phyloP scores from a whole-genome alignment of 1,140 invertebrate genomes.

The Nixonia krombeini region DNA sequence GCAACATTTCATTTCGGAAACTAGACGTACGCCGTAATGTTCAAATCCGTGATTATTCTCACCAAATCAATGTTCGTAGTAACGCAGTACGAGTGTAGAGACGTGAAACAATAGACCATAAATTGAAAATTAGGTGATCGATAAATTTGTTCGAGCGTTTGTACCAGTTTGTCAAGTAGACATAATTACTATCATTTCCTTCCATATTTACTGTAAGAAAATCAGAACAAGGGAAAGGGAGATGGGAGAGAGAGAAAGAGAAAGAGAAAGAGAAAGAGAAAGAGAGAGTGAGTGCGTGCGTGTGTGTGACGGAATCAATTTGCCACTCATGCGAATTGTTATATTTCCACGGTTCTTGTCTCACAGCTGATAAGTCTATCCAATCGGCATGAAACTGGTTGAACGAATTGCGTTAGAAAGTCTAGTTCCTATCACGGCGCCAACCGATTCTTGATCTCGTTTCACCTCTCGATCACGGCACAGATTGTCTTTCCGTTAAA shows the following conservation, averaged over 20 bases:
- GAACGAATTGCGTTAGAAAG: conserved; percentile 48
- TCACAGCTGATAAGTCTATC: conserved; percentile 24
- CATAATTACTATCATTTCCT: too few species aligned
- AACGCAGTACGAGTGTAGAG: too few species aligned
- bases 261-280: neutral
- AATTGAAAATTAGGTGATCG: neutral
- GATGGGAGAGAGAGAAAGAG: neutral
- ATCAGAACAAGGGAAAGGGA: too few species aligned
- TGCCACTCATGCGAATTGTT: conserved; percentile 32
- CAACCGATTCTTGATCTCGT: conserved; percentile 34
- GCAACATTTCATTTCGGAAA: too few species aligned
- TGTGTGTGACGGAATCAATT: conserved; percentile 34
- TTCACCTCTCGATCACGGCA: conserved; percentile 24
- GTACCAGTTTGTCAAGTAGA: too few species aligned
- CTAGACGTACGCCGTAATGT: too few species aligned
- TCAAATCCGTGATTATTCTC: too few species aligned
- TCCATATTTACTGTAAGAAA: neutral
- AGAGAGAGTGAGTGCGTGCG: too few species aligned
- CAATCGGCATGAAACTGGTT: conserved; percentile 45
- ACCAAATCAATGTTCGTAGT: too few species aligned
- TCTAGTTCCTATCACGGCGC: conserved; percentile 38
- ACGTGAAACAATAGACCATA: too few species aligned
- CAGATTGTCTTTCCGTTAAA: conserved; percentile 25
- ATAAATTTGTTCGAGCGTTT: too few species aligned
- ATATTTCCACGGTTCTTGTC: neutral